Conservation (phyloP, 2,113 vertebrate species). For the Genyomyrus donnyi region DNA sequence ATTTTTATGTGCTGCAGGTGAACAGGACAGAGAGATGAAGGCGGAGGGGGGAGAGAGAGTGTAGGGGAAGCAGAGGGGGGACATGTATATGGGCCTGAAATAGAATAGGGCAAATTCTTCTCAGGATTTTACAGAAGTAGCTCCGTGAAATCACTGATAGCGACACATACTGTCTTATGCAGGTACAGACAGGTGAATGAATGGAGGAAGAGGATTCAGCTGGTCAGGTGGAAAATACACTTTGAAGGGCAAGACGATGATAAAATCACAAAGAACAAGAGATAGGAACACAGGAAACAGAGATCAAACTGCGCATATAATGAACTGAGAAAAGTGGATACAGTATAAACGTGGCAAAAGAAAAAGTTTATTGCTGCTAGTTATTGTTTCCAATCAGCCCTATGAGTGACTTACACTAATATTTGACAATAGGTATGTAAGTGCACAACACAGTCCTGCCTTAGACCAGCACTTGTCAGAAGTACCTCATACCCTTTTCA, state of each 20-base stretch:
- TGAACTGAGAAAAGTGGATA: not conserved
- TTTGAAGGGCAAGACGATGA: slow-evolving; percentile 26
- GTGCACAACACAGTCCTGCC: not conserved
- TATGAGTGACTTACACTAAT: not conserved
- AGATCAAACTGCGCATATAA: not conserved
- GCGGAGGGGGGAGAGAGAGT: slow-evolving; percentile 28
- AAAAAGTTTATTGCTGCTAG: not conserved
- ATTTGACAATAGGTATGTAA: not conserved
- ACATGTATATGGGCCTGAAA: not conserved
- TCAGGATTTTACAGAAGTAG: not conserved
- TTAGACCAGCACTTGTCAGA: not conserved
- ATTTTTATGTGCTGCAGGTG: slow-evolving; percentile 78
- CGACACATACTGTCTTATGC: not conserved
- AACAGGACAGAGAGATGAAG: slow-evolving; percentile 49
- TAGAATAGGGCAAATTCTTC: not conserved
- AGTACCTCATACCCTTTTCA: not conserved
- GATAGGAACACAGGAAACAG: slow-evolving; percentile 25
- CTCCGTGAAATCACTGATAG: not conserved
- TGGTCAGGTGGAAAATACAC: slow-evolving; percentile 40
- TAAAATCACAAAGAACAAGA: slow-evolving; percentile 22
- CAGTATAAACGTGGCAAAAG: not conserved
- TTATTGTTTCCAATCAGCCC: not conserved
- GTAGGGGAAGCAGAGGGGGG: slow-evolving; percentile 30
- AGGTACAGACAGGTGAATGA: slow-evolving; percentile 24
- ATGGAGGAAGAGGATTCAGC: slow-evolving; percentile 10